Percentiles rank a stretch among this genome's conserved stretches.
phyloP scores from a whole-genome alignment of 2,888 invertebrate species.

The Diaperis boleti region DNA sequence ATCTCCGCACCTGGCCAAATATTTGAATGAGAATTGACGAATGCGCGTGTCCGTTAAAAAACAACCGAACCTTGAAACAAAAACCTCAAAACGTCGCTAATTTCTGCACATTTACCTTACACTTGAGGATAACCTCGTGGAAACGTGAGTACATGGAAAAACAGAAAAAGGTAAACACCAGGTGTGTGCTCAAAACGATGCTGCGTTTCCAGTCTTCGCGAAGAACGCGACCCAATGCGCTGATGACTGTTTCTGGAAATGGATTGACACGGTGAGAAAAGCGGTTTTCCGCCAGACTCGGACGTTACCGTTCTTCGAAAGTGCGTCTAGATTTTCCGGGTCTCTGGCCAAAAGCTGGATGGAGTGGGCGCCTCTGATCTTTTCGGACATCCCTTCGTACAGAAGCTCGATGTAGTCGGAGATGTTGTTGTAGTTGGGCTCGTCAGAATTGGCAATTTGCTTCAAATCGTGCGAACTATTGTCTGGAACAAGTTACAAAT shows the following conservation, averaged over 20 bases:
- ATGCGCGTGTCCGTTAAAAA: neutral
- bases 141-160: constrained; percentile 97
- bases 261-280: constrained; percentile 31
- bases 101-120: constrained; percentile 75
- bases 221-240: constrained; percentile 94
- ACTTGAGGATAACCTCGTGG: constrained; percentile 93
- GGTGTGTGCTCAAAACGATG: constrained; percentile 95
- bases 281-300: neutral
- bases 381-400: constrained; percentile 94
- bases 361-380: constrained; percentile 91
- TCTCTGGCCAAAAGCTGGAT: constrained; percentile 93
- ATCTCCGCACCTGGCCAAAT: constrained; percentile 30
- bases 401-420: constrained; percentile 96
- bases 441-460: constrained; percentile 64
- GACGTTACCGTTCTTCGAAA: constrained; percentile 88
- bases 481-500: constrained; percentile 15
- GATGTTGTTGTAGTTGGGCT: constrained; percentile 83
- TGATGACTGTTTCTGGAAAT: constrained; percentile 87
- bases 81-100: constrained; percentile 10
- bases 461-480: constrained; percentile 21
- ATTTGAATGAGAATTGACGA: constrained; percentile 28
- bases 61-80: constrained; percentile 14
- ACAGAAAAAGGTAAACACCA: constrained; percentile 96
- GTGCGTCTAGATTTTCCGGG: constrained; percentile 92
- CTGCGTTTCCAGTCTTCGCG: constrained; percentile 98